phyloP scores from a whole-genome alignment of 2,113 vertebrate species.

The Rhineura floridana region DNA sequence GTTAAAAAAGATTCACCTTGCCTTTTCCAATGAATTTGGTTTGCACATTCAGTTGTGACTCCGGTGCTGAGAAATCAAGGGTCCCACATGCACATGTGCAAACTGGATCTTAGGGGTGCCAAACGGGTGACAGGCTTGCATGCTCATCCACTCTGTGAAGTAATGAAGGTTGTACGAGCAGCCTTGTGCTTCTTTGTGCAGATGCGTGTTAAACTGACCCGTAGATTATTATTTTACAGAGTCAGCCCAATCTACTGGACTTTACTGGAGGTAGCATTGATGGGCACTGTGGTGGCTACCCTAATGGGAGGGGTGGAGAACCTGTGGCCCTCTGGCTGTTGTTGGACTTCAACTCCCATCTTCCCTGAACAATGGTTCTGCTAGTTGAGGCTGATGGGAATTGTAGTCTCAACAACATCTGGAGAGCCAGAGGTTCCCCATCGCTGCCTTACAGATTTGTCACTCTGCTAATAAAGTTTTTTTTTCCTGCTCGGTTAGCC shows the following conservation, averaged over 20 bases:
- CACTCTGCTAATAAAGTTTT: not conserved
- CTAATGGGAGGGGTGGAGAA: too few relatives aligned
- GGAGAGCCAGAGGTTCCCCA: too few relatives aligned
- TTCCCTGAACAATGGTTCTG: too few relatives aligned
- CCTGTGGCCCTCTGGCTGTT: too few relatives aligned
- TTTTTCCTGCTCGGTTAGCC: not conserved
- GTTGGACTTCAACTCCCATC: too few relatives aligned
- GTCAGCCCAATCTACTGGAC: not conserved
- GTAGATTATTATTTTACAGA: not conserved
- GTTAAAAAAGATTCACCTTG: not conserved
- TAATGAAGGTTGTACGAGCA: not conserved
- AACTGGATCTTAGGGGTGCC: not conserved
- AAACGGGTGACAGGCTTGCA: not conserved
- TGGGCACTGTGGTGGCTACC: not conserved
- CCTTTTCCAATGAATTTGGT: not conserved
- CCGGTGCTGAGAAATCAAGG: not conserved
- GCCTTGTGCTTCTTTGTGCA: not conserved
- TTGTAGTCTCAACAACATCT: too few relatives aligned
- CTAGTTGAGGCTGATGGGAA: too few relatives aligned
- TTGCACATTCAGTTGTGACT: not conserved
- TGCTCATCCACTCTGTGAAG: not conserved
- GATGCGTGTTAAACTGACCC: not conserved
- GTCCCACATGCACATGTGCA: not conserved
- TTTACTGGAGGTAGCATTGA: not conserved
- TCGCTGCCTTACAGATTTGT: not conserved